These are phyloP conservation scores for Dendrolimus pini DNA, from an alignment of 2,888 invertebrate genomes.

Conservation along the genomic window DNA sequence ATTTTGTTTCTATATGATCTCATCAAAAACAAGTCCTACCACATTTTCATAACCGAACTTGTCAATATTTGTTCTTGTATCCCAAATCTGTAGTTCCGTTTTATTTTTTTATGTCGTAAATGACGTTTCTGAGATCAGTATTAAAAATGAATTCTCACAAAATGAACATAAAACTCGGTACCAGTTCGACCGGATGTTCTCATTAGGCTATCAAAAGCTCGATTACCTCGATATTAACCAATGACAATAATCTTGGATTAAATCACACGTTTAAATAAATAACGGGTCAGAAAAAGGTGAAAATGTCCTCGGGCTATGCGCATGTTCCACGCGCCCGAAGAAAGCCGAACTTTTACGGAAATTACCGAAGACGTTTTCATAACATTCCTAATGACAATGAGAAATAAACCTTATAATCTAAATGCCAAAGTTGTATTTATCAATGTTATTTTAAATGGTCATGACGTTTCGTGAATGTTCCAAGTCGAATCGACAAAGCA, in stretches of 20 bases:
- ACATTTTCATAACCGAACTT: too few species aligned
- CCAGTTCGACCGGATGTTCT: slow-evolving; percentile 28
- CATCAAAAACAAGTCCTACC: too few species aligned
- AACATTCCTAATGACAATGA: slow-evolving; percentile 16
- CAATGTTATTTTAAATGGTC: too few species aligned
- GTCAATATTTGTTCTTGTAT: too few species aligned
- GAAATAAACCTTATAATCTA: slow-evolving; percentile 9
- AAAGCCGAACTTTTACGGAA: slow-evolving; percentile 39
- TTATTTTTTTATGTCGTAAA: too few species aligned
- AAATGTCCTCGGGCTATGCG: slow-evolving; percentile 29
- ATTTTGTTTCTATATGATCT: too few species aligned
- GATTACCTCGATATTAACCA: slow-evolving; percentile 28
- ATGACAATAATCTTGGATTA: slow-evolving; percentile 39
- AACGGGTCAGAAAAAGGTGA: slow-evolving; percentile 28
- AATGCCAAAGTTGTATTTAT: background rate
- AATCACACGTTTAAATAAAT: slow-evolving; percentile 39
- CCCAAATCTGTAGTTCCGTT: too few species aligned
- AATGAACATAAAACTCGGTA: slow-evolving; percentile 4
- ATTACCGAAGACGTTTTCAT: slow-evolving; percentile 41
- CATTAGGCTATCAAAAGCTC: slow-evolving; percentile 29
- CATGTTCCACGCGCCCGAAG: slow-evolving; percentile 47
- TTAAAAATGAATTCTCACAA: slow-evolving; percentile 5
- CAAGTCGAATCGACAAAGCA: slow-evolving; percentile 30
- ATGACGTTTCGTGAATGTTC: background rate
- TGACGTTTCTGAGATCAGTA: too few species aligned